Percentiles rank a stretch among this genome's conserved stretches.
Evolutionary conservation across 2,797 vertebrate species (phyloP).

Genomic region (Caiman crocodilus): DNA sequence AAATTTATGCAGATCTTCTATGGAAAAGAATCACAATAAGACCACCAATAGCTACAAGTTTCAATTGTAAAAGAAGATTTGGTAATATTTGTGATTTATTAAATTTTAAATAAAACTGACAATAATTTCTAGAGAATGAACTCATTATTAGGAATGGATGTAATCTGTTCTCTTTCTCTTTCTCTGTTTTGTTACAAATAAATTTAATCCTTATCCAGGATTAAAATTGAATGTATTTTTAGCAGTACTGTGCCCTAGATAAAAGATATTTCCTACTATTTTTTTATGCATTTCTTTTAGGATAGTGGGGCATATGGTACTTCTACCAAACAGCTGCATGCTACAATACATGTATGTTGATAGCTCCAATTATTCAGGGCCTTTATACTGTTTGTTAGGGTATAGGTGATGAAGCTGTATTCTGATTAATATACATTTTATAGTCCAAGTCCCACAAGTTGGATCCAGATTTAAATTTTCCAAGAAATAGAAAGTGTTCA

Average conservation of each 20-base stretch:
- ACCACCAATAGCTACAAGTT: background rate
- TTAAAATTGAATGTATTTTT: slow-evolving; percentile 88
- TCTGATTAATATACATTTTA: background rate
- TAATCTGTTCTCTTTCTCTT: slow-evolving; percentile 85
- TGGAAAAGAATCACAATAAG: background rate
- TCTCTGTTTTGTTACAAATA: slow-evolving; percentile 85
- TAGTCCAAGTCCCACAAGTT: background rate
- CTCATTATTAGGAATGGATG: slow-evolving; percentile 84
- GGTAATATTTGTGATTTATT: background rate
- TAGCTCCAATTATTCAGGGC: slow-evolving; percentile 5
- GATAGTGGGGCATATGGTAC: slow-evolving; percentile 5
- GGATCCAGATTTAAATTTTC: slow-evolving; percentile 3
- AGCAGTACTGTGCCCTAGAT: slow-evolving; percentile 84
- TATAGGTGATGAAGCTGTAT: background rate
- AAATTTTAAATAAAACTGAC: background rate
- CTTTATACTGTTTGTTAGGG: background rate
- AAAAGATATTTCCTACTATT: slow-evolving; percentile 70
- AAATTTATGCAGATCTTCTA: background rate
- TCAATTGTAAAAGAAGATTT: background rate
- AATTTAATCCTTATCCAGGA: slow-evolving; percentile 89
- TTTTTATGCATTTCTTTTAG: slow-evolving; percentile 36
- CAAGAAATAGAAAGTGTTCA: background rate
- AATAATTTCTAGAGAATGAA: slow-evolving; percentile 40
- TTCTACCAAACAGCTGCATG: slow-evolving; percentile 2
- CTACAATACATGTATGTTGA: background rate